phyloP scores from a whole-genome alignment of 2,888 invertebrate genomes.

The Andrena praecox region DNA sequence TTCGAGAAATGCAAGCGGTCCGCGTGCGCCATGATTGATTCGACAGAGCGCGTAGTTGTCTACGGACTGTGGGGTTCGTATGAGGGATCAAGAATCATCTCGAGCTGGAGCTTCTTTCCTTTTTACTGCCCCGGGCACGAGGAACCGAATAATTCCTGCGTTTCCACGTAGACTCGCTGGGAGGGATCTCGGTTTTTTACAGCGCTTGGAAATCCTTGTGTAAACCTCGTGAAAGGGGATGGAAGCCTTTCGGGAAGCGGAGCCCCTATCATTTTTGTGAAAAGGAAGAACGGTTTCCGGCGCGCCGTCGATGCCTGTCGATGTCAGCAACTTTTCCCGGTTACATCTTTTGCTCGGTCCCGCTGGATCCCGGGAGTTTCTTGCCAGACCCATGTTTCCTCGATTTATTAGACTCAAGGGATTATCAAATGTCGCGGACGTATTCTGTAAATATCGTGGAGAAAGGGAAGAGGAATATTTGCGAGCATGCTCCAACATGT shows the following conservation, averaged over 20 bases:
- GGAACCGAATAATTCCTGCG: not conserved
- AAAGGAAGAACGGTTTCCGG: constrained; percentile 10
- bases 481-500: too few relatives aligned
- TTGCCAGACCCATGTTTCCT: not conserved
- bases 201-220: constrained; percentile 3
- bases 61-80: not conserved
- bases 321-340: constrained; percentile 50
- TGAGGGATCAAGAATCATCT: not conserved
- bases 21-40: not conserved
- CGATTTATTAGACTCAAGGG: not conserved
- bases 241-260: constrained; percentile 10
- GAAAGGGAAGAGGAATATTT: too few relatives aligned
- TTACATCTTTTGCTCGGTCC: constrained; percentile 7
- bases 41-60: not conserved
- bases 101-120: not conserved
- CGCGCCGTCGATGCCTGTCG: constrained; percentile 35
- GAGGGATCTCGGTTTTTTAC: too few relatives aligned
- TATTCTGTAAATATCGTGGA: not conserved
- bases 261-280: constrained; percentile 30
- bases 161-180: not conserved
- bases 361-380: too few relatives aligned
- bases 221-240: constrained; percentile 27
- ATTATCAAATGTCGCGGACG: not conserved
- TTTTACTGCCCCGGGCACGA: not conserved
- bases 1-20: not conserved